Percentiles rank a stretch among this genome's conserved stretches.
Evolutionary conservation across 92 coral and sea anemone species (phyloP).

Genomic region (Virgularia gustaviana): DNA sequence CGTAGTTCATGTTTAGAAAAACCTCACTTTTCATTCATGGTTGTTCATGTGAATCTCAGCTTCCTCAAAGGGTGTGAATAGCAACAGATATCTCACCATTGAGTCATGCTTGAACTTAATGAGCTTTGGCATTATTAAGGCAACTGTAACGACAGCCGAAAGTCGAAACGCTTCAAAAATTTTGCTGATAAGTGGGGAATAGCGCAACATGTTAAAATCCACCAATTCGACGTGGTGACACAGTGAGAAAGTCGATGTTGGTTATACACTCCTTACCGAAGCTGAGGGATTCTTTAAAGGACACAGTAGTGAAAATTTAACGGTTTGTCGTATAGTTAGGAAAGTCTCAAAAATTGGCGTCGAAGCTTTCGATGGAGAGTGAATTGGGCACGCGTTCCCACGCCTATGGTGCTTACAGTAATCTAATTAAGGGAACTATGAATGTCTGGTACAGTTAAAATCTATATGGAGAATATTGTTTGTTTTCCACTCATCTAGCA

Average conservation of each 20-base stretch:
- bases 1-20: too few species aligned
- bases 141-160: conserved; percentile 35
- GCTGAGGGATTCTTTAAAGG: too few species aligned
- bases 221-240: too few species aligned
- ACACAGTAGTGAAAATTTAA: too few species aligned
- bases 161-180: conserved; percentile 24
- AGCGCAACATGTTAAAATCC: background rate
- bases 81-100: background rate
- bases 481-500: too few species aligned
- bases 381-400: background rate
- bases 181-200: conserved; percentile 14
- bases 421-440: conserved; percentile 18
- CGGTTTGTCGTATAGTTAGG: too few species aligned
- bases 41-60: background rate
- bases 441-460: conserved; percentile 28
- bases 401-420: conserved; percentile 20
- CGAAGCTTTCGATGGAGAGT: too few species aligned
- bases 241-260: background rate
- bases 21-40: background rate
- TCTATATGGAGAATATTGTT: background rate
- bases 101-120: conserved; percentile 14
- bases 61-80: background rate
- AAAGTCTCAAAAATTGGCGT: too few species aligned
- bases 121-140: conserved; percentile 17
- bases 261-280: too few species aligned